Conservation (phyloP, 2,113 vertebrate species). For the Hypocryptadius cinnamomeus region DNA sequence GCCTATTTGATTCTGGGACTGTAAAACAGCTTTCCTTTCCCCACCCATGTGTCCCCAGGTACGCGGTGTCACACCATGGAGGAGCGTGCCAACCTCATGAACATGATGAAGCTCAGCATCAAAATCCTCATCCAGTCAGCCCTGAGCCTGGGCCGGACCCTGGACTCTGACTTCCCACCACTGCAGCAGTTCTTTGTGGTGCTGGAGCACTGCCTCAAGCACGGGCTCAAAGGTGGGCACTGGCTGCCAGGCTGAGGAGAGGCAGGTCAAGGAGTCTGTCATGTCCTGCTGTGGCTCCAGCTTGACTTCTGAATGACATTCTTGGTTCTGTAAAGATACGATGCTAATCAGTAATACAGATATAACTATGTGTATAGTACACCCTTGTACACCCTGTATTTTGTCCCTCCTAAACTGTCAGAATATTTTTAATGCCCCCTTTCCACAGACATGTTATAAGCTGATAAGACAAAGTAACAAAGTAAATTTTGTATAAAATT, state of each 20-base stretch:
- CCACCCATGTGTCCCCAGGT: background rate
- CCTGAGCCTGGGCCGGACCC: conserved; percentile 86
- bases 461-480: background rate
- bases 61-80: conserved; percentile 78
- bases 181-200: conserved; percentile 96
- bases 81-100: conserved; percentile 90
- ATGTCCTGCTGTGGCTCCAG: background rate
- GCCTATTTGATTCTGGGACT: background rate
- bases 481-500: background rate
- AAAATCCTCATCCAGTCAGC: conserved; percentile 94
- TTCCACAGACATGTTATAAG: fast-evolving
- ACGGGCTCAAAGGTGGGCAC: conserved; percentile 88
- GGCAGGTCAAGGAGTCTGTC: fast-evolving
- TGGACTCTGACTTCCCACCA: conserved; percentile 90
- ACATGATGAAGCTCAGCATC: conserved; percentile 96
- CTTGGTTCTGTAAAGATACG: fast-evolving
- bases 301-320: background rate
- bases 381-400: background rate
- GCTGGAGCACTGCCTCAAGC: conserved; percentile 95
- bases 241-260: background rate
- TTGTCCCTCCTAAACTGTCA: background rate
- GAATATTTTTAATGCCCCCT: background rate
- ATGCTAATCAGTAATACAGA: background rate
- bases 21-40: background rate
- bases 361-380: background rate